Evolutionary conservation across 2,888 invertebrate species (phyloP).

Genomic region (Clitarchus hookeri): DNA sequence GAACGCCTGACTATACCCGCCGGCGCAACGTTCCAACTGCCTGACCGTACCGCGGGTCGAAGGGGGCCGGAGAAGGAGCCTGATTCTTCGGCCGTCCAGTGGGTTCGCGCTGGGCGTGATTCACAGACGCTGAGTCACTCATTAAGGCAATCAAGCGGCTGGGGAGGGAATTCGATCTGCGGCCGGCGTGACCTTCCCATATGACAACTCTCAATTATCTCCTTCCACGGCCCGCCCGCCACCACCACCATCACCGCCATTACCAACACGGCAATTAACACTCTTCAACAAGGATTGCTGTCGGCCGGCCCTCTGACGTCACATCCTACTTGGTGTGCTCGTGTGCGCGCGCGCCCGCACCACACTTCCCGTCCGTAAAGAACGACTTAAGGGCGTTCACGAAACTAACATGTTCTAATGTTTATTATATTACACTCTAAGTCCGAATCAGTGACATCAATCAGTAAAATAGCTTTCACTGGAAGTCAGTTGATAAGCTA

Average conservation of each 20-base stretch:
- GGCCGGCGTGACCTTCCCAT: neutral
- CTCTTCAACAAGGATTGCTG: slow-evolving; percentile 14
- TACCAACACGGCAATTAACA: slow-evolving; percentile 14
- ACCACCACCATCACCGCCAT: neutral
- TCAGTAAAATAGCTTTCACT: too few species aligned
- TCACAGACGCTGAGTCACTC: slow-evolving; percentile 22
- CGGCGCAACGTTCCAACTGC: too few species aligned
- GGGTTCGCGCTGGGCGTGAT: neutral
- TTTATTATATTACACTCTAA: too few species aligned
- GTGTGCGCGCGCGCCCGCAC: neutral
- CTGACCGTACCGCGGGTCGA: too few species aligned
- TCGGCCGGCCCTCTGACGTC: slow-evolving; percentile 15
- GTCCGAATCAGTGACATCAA: too few species aligned
- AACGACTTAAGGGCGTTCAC: too few species aligned
- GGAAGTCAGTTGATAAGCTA: too few species aligned
- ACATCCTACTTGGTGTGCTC: slow-evolving; percentile 15
- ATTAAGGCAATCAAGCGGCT: slow-evolving; percentile 22
- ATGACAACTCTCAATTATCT: slow-evolving; percentile 8
- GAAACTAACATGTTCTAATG: too few species aligned
- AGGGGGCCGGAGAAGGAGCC: too few species aligned
- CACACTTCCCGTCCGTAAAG: too few species aligned
- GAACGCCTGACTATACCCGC: too few species aligned
- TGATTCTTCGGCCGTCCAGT: too few species aligned
- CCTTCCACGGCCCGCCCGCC: neutral
- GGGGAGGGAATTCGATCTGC: slow-evolving; percentile 14